Evolutionary conservation across 2,888 invertebrate species (phyloP), one percentile per base, ranked within the genome.

Genomic region (Phytoseiulus persimilis): DNA sequence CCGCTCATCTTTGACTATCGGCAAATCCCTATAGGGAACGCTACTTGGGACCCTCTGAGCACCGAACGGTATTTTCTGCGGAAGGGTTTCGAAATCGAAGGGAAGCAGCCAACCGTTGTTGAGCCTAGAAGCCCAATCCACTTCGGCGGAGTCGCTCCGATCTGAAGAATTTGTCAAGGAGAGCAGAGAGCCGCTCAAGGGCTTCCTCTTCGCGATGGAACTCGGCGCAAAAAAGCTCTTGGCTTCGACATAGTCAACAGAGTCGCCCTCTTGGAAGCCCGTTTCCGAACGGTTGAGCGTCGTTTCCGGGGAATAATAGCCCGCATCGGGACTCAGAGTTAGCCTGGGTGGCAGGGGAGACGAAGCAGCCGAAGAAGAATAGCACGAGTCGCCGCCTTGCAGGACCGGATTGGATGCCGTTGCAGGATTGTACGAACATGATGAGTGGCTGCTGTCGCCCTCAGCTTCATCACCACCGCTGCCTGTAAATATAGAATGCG

Each of bases 261-360:
- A 33, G 5, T 87, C 87, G 23, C n/a, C 87, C 18, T 87, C 87
- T 33, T 87, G 87, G 18, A 87, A 87, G 6, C 39, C 32, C 18
- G 32, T 33, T 45, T 87, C 87, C 39, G 87, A 87, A 11, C 87
- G 87, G n/a, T 31, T 87, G 32, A 87, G 33, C 33, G 87, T 87
- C 33, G 87, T 87, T 45, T 87, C 87, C 11, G 87, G 87, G 33
- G 87, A 87, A 87, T 87, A 87, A 23, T 87, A 87, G 0, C 87
- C 87, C 3, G 87, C 87, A 45, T 87, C 87, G 18, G 87, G 87
- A 32, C 87, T 87, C 28, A 87, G 32, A n/a, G 45, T 31, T 65
- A 65, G 18, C 33, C 87, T 3, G 32, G 32, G 87, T 31, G 87
- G 87, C 32, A 87, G 87, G 28, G 87, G 87, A n/a, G 87, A 87